Evolutionary conservation across 2,797 vertebrate species (phyloP).

Genomic region (Hybognathus amarus): DNA sequence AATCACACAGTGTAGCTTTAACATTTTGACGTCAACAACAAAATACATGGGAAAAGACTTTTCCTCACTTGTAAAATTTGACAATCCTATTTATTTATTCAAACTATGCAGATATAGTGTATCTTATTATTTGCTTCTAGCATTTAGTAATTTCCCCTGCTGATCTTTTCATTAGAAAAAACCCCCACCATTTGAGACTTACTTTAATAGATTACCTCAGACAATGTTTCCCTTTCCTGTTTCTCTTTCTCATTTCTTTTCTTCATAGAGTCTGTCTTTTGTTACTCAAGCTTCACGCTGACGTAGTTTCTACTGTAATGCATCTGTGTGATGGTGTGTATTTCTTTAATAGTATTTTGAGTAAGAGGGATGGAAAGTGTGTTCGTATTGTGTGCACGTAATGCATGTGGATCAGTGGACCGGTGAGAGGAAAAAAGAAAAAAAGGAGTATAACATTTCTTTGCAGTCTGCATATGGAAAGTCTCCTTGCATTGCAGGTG

Average conservation of each 20-base stretch:
- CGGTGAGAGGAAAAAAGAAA: background rate
- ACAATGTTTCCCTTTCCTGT: slow-evolving; percentile 4
- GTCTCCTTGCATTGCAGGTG: slow-evolving; percentile 47
- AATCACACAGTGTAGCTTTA: too few relatives aligned
- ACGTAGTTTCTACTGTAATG: slow-evolving; percentile 47
- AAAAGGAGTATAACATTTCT: slow-evolving; percentile 29
- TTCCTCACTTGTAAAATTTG: background rate
- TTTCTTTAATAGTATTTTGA: slow-evolving; percentile 22
- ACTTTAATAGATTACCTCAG: slow-evolving; percentile 28
- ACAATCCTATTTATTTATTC: background rate
- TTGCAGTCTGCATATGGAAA: slow-evolving; percentile 22
- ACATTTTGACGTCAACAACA: background rate
- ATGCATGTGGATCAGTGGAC: slow-evolving; percentile 15
- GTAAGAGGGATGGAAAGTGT: background rate
- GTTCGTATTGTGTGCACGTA: background rate
- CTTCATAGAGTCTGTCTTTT: slow-evolving; percentile 2
- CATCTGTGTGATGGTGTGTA: slow-evolving; percentile 18
- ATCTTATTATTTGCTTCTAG: background rate
- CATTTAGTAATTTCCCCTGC: background rate
- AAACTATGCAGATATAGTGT: background rate
- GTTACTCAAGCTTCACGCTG: slow-evolving; percentile 24
- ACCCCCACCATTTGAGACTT: background rate
- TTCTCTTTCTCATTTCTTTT: slow-evolving; percentile 18
- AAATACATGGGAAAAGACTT: background rate
- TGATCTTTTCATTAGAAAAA: background rate